Evolutionary conservation across 2,888 invertebrate species (phyloP), one percentile per base, ranked within the genome.

Genomic region (Lucinisca nassula): DNA sequence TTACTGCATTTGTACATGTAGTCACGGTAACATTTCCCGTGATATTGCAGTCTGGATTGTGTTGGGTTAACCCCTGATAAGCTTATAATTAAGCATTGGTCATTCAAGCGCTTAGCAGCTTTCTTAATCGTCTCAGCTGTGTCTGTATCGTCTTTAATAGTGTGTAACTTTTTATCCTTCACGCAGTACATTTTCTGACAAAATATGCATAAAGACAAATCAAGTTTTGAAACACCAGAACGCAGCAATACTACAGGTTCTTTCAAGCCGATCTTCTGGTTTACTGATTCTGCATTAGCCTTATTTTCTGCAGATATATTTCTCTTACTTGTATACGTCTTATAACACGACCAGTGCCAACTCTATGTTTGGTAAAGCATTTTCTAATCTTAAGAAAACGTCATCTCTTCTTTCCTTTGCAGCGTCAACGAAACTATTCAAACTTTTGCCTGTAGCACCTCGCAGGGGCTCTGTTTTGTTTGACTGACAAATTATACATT

Each of bases 181-280:
- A n/a, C 21, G n/a, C 14, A n/a, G 24, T 55, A 55, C 6, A 55
- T n/a, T n/a, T n/a, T 55, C 24, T 55, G 55, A n/a, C 55, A 55
- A 55, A 55, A 55, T 55, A 55, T 21, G n/a, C 55, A 55, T n/a
- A 55, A n/a, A 55, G 55, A 55, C 55, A 55, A n/a, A 55, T 55
- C 55, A 55, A 55, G 14, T 55, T 4, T 55, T 55, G 55, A 55
- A 55, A 55, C 55, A n/a, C 55, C 55, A 55, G 55, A 55, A 55
- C 55, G 55, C n/a, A 55, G 21, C 55, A 55, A n/a, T 55, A n/a
- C 6, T 12, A n/a, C 17, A 55, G 6, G 4, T 55, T 12, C 6
- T 12, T n/a, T 55, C 24, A 55, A n/a, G 24, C 24, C 24, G n/a
- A 6, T 12, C 24, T 8, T 55, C 55, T 55, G 14, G 55, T 12